phyloP scores from a whole-genome alignment of 2,797 vertebrate genomes.

The Gambusia yucatana region DNA sequence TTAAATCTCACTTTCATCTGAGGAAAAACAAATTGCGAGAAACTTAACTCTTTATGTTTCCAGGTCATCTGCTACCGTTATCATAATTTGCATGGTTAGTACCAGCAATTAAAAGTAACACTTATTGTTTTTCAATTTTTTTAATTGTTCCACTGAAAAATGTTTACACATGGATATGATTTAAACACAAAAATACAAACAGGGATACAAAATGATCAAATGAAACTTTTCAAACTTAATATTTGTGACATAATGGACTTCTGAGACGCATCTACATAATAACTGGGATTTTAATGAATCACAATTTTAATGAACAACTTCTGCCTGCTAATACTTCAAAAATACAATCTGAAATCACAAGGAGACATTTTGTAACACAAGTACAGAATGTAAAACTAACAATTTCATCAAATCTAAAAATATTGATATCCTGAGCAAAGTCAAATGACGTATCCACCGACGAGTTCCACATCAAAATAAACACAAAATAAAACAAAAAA shows the following conservation, averaged over 20 bases:
- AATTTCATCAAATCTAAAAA: background rate
- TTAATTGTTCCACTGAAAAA: conserved; percentile 40
- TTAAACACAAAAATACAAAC: conserved; percentile 25
- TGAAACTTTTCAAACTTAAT: background rate
- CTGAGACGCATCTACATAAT: background rate
- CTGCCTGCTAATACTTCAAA: background rate
- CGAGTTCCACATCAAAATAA: too few species aligned
- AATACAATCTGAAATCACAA: background rate
- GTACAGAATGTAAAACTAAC: background rate
- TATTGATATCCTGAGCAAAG: background rate
- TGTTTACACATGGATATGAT: conserved; percentile 15
- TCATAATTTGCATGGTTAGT: background rate
- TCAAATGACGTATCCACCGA: background rate
- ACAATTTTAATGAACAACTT: background rate
- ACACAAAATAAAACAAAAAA: background rate
- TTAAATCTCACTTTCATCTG: background rate
- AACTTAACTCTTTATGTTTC: background rate
- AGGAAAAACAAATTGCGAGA: background rate
- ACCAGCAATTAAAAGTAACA: background rate
- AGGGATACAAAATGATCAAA: background rate
- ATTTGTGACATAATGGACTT: background rate
- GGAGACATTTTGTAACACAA: background rate
- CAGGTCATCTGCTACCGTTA: background rate
- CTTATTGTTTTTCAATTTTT: conserved; percentile 17
- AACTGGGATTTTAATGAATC: conserved; percentile 1